Conservation (phyloP, 2,797 vertebrate species). For the Coregonus suidteri region DNA sequence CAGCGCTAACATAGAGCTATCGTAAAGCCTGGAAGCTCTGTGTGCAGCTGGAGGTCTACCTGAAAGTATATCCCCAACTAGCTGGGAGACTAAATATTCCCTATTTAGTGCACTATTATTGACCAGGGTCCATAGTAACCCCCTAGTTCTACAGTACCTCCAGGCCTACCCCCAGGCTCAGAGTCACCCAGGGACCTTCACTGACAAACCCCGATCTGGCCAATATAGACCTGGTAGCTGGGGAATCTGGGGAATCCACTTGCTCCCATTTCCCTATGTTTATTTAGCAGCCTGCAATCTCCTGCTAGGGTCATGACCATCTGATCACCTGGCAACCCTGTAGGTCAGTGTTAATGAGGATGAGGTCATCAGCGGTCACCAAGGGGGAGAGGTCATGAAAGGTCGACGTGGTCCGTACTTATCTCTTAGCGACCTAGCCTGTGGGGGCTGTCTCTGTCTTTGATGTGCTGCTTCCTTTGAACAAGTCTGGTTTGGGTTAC, state of each 20-base stretch:
- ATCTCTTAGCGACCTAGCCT: background rate
- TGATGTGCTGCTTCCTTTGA: constrained; percentile 10
- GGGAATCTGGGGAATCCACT: background rate
- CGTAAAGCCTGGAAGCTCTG: background rate
- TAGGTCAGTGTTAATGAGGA: constrained; percentile 10
- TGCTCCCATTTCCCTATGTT: background rate
- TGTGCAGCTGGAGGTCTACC: background rate
- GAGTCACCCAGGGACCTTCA: background rate
- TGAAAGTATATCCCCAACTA: background rate
- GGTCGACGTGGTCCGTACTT: background rate
- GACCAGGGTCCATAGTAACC: background rate
- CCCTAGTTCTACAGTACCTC: background rate
- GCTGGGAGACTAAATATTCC: background rate
- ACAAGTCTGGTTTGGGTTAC: background rate
- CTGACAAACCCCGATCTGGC: background rate
- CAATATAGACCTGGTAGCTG: background rate
- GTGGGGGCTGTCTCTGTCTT: background rate
- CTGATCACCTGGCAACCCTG: background rate
- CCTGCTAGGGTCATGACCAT: background rate
- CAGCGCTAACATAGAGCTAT: background rate
- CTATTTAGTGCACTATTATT: too few relatives aligned
- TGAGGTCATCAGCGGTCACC: background rate
- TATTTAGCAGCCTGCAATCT: background rate
- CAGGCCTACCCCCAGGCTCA: background rate
- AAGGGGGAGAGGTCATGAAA: background rate